These are phyloP conservation scores for Bombus waltoni DNA, from an alignment of 1,140 invertebrate genomes.

Conservation along the genomic window DNA sequence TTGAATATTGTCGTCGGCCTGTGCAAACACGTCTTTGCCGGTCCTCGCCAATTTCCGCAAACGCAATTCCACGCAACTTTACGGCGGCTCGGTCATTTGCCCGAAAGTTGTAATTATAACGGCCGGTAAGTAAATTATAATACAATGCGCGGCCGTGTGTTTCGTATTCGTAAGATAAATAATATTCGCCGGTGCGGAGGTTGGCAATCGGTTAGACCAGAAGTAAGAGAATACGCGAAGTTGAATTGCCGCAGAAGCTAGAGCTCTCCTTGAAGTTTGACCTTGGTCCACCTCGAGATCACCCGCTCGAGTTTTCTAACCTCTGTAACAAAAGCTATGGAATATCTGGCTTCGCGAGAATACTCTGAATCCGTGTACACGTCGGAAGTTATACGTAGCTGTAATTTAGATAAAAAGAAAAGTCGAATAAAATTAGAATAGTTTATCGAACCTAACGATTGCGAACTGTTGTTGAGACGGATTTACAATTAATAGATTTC, in stretches of 20 bases:
- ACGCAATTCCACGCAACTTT: conserved; percentile 39
- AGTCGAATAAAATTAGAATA: too few species aligned
- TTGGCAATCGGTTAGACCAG: conserved; percentile 49
- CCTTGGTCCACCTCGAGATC: conserved; percentile 60
- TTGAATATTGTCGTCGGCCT: conserved; percentile 81
- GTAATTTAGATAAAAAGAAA: too few species aligned
- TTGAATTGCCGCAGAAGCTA: conserved; percentile 47
- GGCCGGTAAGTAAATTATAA: conserved; percentile 82
- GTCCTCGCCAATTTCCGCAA: conserved; percentile 42
- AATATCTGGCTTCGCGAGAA: not conserved
- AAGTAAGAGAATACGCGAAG: not conserved
- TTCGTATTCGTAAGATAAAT: conserved; percentile 83
- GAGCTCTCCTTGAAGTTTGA: conserved; percentile 54
- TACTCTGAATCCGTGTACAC: too few species aligned
- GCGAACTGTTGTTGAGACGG: not conserved
- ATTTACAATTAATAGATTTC: not conserved
- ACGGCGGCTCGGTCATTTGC: conserved; percentile 66
- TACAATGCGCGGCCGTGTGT: conserved; percentile 78
- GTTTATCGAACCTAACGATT: too few species aligned
- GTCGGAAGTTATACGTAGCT: too few species aligned
- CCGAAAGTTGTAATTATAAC: conserved; percentile 82
- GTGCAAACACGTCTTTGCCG: conserved; percentile 74
- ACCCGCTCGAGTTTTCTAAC: conserved; percentile 52
- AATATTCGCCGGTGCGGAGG: conserved; percentile 51
- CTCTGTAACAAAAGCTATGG: conserved; percentile 4